Base-by-base conservation (phyloP, 2,888 invertebrate genomes). In the Himalopsyche kuldschensis region DNA sequence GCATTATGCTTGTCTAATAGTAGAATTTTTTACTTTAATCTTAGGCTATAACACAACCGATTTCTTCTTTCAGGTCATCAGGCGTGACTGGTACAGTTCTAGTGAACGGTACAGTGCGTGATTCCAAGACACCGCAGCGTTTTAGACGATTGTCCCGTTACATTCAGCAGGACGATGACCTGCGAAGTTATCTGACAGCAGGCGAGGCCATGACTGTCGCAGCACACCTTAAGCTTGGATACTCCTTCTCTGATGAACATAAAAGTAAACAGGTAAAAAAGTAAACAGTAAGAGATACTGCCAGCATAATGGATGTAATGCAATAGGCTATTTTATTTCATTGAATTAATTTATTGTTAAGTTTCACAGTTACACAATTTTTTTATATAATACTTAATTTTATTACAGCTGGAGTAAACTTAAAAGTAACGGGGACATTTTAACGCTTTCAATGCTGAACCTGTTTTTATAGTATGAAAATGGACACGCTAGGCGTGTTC, bases 201-300 rank as follows among this genome's bases (percentile, higher is more conserved):
- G 92, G 95, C 88, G 97, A 97, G 90, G 93, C 96, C 87, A 96
- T 97, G 96, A 93, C 94, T 87, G 92, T 96, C 80, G 96, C 96
- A 0, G 96, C 97, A 3, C 94, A 96, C 86, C 93, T 97, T 82
- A 97, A 97, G 89, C 92, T 97, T 79, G 96, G 97, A 75, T 94
- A 92, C 87, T 93, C 93, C 80, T 94, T 95, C 87, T 92, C 93
- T 20, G 90, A 92, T n/a, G 92, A 94, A 24, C 94, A 95, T 87
- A 95, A 95, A 88, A 92, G 93, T 87, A 93, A 94, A 88, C 94
- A 95, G 93, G 96, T 96, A n/a, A n/a, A 95, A 95, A 88, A 92
- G 93, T 87, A 93, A 94, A 88, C 94, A 95, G 93, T n/a, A 96
- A 96, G 89, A 89, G 89, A 87, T 48, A 8, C 46, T 75, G n/a